Percentiles rank a stretch among this genome's conserved stretches.
phyloP scores from a whole-genome alignment of 2,888 invertebrate species.

The Harpalus rufipes region DNA sequence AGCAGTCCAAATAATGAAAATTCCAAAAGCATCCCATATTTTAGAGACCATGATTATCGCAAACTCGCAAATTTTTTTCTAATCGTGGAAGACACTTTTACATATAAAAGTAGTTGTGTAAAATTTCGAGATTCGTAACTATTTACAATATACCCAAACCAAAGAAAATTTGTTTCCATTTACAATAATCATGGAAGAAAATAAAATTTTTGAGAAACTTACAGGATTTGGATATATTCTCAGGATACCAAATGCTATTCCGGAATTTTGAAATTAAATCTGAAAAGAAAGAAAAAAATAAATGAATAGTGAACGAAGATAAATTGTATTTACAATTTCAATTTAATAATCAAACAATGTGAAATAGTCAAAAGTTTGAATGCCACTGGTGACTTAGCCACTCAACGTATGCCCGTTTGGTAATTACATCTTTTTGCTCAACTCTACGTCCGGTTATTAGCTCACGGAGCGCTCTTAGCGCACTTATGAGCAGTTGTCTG shows the following conservation, averaged over 20 bases:
- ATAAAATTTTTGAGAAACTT: constrained; percentile 21
- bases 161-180: constrained; percentile 38
- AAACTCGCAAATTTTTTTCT: constrained; percentile 57
- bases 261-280: constrained; percentile 16
- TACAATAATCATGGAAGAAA: constrained; percentile 57
- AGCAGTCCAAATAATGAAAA: neutral
- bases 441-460: no score
- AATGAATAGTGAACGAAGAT: neutral
- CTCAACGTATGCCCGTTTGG: no score
- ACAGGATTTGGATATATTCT: constrained; percentile 18
- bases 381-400: no score
- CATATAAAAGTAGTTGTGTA: constrained; percentile 49
- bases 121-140: constrained; percentile 43
- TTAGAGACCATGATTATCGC: constrained; percentile 54
- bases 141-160: constrained; percentile 52
- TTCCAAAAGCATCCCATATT: constrained; percentile 39
- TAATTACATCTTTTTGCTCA: no score
- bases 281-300: constrained; percentile 12
- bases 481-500: no score
- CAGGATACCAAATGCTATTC: constrained; percentile 46
- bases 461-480: no score
- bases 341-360: no score
- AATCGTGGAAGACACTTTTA: constrained; percentile 62
- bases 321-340: neutral
- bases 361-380: no score